Conservation (phyloP, 2,113 vertebrate genomes). For the Deroptyus accipitrinus region DNA sequence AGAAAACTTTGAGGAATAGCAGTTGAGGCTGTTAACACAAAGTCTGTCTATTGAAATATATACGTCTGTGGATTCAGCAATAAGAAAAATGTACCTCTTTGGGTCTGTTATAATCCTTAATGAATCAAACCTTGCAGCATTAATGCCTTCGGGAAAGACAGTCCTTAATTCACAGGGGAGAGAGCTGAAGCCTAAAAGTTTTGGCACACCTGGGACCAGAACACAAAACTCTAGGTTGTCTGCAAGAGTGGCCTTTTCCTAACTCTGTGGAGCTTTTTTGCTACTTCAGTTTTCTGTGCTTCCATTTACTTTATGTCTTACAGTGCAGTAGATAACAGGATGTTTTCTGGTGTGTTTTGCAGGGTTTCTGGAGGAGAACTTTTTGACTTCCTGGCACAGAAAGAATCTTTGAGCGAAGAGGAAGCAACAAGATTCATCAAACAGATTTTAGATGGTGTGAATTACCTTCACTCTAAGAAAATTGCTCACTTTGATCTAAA, state of each 20-base stretch:
- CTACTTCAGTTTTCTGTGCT: neutral
- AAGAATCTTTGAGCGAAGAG: constrained; percentile 95
- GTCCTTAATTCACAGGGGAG: neutral
- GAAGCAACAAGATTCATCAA: constrained; percentile 97
- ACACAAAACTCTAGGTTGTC: neutral
- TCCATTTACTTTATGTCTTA: neutral
- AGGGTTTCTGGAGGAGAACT: constrained; percentile 97
- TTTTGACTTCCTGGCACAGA: constrained; percentile 96
- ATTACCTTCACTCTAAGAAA: constrained; percentile 90
- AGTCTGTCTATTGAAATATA: neutral
- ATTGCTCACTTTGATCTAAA: constrained; percentile 97
- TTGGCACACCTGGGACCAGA: neutral
- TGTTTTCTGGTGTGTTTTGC: constrained; percentile 5
- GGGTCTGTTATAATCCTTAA: neutral
- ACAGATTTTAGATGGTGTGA: constrained; percentile 93
- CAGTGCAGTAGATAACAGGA: neutral
- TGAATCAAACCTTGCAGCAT: neutral
- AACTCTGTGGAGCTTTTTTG: neutral
- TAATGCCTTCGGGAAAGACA: neutral
- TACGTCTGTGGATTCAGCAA: neutral
- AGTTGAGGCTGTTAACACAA: neutral
- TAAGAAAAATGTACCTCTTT: neutral
- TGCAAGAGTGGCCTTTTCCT: neutral
- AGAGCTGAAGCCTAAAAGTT: neutral
- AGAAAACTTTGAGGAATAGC: neutral